Evolutionary conservation across 2,113 vertebrate genomes (phyloP), one percentile per base, ranked within the genome.

Genomic region (Lanius collurio): DNA sequence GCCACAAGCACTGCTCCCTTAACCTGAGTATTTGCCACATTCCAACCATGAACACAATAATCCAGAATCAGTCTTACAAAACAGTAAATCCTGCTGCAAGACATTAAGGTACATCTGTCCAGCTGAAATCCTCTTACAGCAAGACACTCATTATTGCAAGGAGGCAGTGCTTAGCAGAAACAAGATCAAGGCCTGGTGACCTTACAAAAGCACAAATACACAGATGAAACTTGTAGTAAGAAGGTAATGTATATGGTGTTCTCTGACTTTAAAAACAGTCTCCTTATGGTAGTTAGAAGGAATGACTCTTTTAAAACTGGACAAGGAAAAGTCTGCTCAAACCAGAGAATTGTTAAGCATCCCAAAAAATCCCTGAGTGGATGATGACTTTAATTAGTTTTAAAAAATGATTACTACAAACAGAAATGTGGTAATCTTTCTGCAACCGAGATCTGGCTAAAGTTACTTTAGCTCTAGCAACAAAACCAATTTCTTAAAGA

Each of bases 61-160:
- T 94, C 93, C 92, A 81, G 60, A 89, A 56, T 65, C 78, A 73
- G 57, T 74, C 53, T 87, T 91, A 95, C 22, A 93, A 92, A 96
- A 78, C 84, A 92, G 77, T 44, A 96, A 97, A 97, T 96, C 96
- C 94, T 88, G 64, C 89, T 90, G 88, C 57, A 91, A 95, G 81
- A 81, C 95, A 95, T 92, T 89, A 96, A 96, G 94, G 90, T 95
- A 86, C 94, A 95, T 90, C 94, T 94, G 95, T 80, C 91, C 89
- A 87, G 90, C 68, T 88, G 83, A 96, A 97, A 97, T 96, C 97
- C 90, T 96, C 96, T 97, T 95, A 96, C 21, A 95, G 70, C 81
- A 67, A 42, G 69, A 90, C 74, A 67, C 81, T 95, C 86, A 85
- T 96, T 94, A 96, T 4, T 70, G 70, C 70, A 86, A 87, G 77